phyloP scores from a whole-genome alignment of 2,797 vertebrate species.

The Mormyrus proboscirostris region DNA sequence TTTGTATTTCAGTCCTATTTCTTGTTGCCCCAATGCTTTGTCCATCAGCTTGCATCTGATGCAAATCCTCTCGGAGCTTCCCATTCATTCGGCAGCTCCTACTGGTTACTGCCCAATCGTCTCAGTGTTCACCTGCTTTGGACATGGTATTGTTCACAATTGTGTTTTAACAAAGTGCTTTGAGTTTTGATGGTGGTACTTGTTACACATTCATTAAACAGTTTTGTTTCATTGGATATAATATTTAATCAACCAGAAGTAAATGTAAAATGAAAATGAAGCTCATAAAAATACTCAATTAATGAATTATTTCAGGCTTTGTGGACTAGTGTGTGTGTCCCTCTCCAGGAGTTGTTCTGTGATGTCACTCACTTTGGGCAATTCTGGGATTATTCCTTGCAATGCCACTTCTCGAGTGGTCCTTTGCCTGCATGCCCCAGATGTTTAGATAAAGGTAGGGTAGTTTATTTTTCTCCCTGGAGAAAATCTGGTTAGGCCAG shows the following conservation, averaged over 20 bases:
- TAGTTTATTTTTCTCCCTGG: slow-evolving; percentile 10
- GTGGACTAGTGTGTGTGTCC: not conserved
- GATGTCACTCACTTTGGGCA: not conserved
- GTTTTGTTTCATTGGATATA: not conserved
- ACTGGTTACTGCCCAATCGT: not conserved
- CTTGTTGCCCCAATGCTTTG: not conserved
- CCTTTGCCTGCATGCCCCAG: not conserved
- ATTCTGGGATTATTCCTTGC: not conserved
- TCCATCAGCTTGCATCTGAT: not conserved
- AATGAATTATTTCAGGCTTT: not conserved
- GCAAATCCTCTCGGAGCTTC: not conserved
- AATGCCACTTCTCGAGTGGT: not conserved
- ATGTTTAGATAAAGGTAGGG: slow-evolving; percentile 14
- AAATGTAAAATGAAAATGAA: not conserved
- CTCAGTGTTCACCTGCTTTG: not conserved
- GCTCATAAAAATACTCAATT: not conserved
- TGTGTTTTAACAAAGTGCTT: not conserved
- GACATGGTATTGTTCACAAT: not conserved
- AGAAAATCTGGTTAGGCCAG: not conserved
- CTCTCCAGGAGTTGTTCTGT: not conserved
- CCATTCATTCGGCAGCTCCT: not conserved
- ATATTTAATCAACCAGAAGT: not conserved
- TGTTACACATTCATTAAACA: not conserved
- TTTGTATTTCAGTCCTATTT: not conserved
- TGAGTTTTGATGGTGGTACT: not conserved